These are phyloP conservation scores for Tautogolabrus adspersus DNA, from an alignment of 2,113 vertebrate species.

Conservation along the genomic window DNA sequence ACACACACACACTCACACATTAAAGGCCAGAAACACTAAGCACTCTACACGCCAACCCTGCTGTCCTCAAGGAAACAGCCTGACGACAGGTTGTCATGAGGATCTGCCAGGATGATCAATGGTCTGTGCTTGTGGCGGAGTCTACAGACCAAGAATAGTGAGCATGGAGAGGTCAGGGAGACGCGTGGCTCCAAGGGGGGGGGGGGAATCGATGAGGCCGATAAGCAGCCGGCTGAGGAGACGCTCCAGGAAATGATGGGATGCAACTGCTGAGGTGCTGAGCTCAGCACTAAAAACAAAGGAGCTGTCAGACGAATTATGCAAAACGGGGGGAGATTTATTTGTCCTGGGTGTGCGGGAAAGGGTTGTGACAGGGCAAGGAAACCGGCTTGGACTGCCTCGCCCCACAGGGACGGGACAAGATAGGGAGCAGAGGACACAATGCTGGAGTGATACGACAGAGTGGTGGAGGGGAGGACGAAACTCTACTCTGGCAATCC, in stretches of 20 bases:
- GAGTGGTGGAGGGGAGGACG: slow-evolving; percentile 31
- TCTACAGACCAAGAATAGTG: slow-evolving; percentile 51
- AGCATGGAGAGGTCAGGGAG: slow-evolving; percentile 54
- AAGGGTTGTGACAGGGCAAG: slow-evolving; percentile 44
- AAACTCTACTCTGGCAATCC: slow-evolving; percentile 47
- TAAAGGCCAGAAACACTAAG: slow-evolving; percentile 7
- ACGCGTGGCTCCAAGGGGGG: slow-evolving; percentile 8
- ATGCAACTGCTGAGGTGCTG: slow-evolving; percentile 67
- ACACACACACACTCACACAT: too few relatives aligned
- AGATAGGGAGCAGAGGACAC: slow-evolving; percentile 43
- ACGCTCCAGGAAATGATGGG: slow-evolving; percentile 66
- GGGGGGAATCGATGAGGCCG: slow-evolving; percentile 56
- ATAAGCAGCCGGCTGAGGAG: slow-evolving; percentile 58
- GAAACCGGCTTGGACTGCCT: slow-evolving; percentile 29
- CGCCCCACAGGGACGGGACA: slow-evolving; percentile 11
- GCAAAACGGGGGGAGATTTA: slow-evolving; percentile 67
- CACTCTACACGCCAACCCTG: slow-evolving; percentile 32
- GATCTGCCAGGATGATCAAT: slow-evolving; percentile 57
- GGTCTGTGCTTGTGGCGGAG: slow-evolving; percentile 9
- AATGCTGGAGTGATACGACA: slow-evolving; percentile 45
- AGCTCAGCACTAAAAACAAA: slow-evolving; percentile 78
- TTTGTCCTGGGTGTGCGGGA: slow-evolving; percentile 38
- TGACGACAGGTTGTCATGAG: not conserved
- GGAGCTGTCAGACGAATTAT: slow-evolving; percentile 73
- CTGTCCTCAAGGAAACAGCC: slow-evolving; percentile 49